A percentile compares a stretch with the other conserved stretches of the same genome.
phyloP scores from a whole-genome alignment of 2,113 vertebrate genomes.

The Marmota monax region DNA sequence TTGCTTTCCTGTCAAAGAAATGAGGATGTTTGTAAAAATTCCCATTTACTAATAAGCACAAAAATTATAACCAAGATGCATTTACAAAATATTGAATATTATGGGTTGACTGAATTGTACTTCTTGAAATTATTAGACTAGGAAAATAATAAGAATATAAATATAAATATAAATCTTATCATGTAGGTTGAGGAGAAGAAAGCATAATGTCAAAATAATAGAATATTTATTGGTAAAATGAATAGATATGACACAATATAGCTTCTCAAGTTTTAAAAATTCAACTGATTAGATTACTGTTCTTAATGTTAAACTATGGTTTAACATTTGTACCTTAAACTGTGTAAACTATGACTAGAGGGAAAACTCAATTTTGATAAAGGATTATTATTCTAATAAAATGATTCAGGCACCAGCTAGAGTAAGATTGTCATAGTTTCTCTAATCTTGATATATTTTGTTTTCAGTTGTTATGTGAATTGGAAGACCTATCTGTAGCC shows the following conservation, averaged over 20 bases:
- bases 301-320: not conserved
- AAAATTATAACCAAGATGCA: not conserved
- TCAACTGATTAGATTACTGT: not conserved
- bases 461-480: not conserved
- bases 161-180: not conserved
- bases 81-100: not conserved
- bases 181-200: not conserved
- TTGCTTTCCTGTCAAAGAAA: not conserved
- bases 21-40: not conserved
- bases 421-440: not conserved
- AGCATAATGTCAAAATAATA: not conserved
- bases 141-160: not conserved
- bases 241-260: rapidly evolving
- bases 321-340: not conserved
- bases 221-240: not conserved
- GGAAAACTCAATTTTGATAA: not conserved
- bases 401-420: not conserved
- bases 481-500: not conserved
- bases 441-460: not conserved
- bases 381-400: not conserved
- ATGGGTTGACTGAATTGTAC: not conserved
- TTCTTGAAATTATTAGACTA: not conserved
- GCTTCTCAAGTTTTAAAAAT: not conserved
- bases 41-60: not conserved
- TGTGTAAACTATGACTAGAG: not conserved